Evolutionary conservation across 2,797 vertebrate genomes (phyloP).

Genomic region (Urocyon cinereoargenteus): DNA sequence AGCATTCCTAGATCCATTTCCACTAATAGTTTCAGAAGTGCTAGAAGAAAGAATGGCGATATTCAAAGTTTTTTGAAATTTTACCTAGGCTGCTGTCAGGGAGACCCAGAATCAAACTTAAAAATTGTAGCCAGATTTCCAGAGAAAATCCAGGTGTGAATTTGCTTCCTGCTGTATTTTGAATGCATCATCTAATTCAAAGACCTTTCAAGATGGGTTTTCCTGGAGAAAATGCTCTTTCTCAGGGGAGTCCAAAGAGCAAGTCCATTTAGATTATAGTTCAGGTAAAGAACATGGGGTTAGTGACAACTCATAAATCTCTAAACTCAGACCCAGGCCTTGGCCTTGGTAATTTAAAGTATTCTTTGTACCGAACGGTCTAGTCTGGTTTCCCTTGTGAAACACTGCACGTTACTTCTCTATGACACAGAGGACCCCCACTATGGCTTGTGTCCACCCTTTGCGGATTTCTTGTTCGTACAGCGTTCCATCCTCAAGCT

Average conservation of each 20-base stretch:
- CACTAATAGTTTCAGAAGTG: constrained; percentile 46
- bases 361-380: neutral
- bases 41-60: neutral
- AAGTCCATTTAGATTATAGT: constrained; percentile 6
- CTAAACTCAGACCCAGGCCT: neutral
- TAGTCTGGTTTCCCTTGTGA: neutral
- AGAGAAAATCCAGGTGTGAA: neutral
- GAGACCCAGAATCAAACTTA: neutral
- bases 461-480: neutral
- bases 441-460: neutral
- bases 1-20: neutral
- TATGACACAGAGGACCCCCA: neutral
- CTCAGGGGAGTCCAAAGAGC: neutral
- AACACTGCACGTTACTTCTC: neutral
- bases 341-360: constrained; percentile 21
- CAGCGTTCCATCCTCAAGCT: neutral
- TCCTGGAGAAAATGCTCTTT: neutral
- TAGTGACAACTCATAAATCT: neutral
- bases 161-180: neutral
- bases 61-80: neutral
- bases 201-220: constrained; percentile 35
- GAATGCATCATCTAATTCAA: neutral
- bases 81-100: neutral
- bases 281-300: neutral
- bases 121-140: constrained; percentile 24